phyloP scores from a whole-genome alignment of 2,113 vertebrate genomes.

The Stomatorhinus ivindoensis region DNA sequence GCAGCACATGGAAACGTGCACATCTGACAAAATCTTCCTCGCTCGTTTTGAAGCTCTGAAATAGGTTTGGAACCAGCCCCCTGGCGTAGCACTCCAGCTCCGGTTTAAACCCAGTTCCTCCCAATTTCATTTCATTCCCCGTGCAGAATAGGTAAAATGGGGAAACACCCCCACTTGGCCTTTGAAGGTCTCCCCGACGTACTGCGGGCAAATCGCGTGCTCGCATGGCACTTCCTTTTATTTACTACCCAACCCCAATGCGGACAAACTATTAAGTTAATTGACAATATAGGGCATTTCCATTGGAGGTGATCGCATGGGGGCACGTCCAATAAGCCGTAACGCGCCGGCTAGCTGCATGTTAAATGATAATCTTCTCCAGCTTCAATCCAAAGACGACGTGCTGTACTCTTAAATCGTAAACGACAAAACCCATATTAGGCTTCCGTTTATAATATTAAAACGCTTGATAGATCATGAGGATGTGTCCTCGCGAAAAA shows the following conservation, averaged over 20 bases:
- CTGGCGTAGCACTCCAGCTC: not conserved
- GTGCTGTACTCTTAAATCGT: not conserved
- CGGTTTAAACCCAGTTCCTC: not conserved
- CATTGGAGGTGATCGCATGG: not conserved
- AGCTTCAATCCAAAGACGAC: not conserved
- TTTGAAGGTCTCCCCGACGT: not conserved
- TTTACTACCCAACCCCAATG: not conserved
- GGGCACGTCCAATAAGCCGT: not conserved
- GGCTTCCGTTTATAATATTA: not conserved
- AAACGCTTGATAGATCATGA: not conserved
- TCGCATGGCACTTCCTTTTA: not conserved
- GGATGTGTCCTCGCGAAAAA: not conserved
- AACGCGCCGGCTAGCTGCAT: not conserved
- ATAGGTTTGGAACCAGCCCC: not conserved
- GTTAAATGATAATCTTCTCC: not conserved
- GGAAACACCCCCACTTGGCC: not conserved
- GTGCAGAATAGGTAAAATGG: not conserved
- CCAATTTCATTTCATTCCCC: not conserved
- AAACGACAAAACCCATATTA: not conserved
- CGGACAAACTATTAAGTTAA: not conserved
- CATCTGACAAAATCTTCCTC: not conserved
- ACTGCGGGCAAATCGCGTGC: not conserved
- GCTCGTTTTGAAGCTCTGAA: not conserved
- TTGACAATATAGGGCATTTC: not conserved
- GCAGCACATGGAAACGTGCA: not conserved